Evolutionary conservation across 2,113 vertebrate genomes (phyloP).

Genomic region (Mionectes macconnelli): DNA sequence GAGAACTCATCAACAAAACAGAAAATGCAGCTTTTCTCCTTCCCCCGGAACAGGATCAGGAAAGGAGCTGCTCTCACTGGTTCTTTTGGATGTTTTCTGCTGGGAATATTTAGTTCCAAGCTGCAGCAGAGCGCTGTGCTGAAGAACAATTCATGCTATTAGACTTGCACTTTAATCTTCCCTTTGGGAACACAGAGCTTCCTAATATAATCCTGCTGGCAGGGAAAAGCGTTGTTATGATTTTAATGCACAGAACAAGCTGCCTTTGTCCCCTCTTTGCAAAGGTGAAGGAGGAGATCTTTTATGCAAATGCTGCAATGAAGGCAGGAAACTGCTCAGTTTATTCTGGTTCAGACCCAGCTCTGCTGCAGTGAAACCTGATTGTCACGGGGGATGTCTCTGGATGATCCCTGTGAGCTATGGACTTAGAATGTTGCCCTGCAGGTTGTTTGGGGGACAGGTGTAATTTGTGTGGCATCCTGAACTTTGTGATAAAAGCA

Average conservation of each 20-base stretch:
- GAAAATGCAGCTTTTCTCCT: neutral
- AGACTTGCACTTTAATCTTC: slow-evolving; percentile 21
- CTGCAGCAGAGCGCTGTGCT: neutral
- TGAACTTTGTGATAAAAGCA: neutral
- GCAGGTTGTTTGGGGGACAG: neutral
- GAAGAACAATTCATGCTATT: neutral
- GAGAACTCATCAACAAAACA: neutral
- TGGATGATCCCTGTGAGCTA: neutral
- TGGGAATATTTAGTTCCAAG: slow-evolving; percentile 19
- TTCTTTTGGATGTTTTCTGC: neutral
- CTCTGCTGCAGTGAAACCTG: neutral
- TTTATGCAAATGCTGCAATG: neutral
- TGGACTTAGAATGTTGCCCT: neutral
- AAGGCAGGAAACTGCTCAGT: neutral
- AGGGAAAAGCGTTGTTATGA: neutral
- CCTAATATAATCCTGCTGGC: neutral
- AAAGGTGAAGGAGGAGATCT: neutral
- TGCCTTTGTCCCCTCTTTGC: neutral
- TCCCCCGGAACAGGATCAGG: neutral
- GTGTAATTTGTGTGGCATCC: neutral
- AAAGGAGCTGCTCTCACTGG: neutral
- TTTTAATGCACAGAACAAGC: neutral
- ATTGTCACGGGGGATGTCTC: neutral
- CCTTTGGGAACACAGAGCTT: slow-evolving; percentile 26
- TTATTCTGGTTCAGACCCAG: neutral